These are phyloP conservation scores for Heliconius cydno DNA, from an alignment of 2,888 invertebrate genomes.

Conservation along the genomic window DNA sequence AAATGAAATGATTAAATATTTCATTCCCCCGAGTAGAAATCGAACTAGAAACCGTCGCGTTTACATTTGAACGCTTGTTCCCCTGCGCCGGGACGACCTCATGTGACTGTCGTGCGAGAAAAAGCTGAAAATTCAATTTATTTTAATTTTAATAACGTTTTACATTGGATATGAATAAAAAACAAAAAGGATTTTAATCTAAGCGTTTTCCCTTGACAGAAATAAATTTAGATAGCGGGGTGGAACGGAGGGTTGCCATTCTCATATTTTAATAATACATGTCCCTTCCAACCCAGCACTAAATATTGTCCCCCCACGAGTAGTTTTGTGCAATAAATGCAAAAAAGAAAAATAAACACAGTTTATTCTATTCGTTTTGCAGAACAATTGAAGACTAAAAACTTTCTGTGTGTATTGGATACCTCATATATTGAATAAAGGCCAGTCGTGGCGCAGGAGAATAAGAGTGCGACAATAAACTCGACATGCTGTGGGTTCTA, in stretches of 20 bases:
- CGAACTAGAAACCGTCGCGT: neutral
- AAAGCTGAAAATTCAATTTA: neutral
- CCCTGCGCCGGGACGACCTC: too few relatives aligned
- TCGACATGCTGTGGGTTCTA: too few relatives aligned
- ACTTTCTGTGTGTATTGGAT: too few relatives aligned
- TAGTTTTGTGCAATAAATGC: neutral
- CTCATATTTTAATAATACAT: slow-evolving; percentile 27
- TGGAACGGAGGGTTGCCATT: slow-evolving; percentile 4
- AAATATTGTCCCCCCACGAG: neutral
- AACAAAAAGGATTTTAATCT: neutral
- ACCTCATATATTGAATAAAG: too few relatives aligned
- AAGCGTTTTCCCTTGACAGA: slow-evolving; percentile 12
- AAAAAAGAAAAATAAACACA: too few relatives aligned
- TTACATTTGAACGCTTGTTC: neutral
- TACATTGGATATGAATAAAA: neutral
- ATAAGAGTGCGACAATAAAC: too few relatives aligned
- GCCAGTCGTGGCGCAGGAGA: too few relatives aligned
- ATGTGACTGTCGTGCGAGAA: neutral
- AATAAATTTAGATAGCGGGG: slow-evolving; percentile 1
- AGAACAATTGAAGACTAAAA: too few relatives aligned
- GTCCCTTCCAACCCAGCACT: slow-evolving; percentile 5
- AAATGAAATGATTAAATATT: neutral
- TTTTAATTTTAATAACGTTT: neutral
- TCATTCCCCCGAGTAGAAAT: too few relatives aligned
- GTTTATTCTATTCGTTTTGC: too few relatives aligned